phyloP scores from a whole-genome alignment of 2,113 vertebrate genomes.

The Uria lomvia region DNA sequence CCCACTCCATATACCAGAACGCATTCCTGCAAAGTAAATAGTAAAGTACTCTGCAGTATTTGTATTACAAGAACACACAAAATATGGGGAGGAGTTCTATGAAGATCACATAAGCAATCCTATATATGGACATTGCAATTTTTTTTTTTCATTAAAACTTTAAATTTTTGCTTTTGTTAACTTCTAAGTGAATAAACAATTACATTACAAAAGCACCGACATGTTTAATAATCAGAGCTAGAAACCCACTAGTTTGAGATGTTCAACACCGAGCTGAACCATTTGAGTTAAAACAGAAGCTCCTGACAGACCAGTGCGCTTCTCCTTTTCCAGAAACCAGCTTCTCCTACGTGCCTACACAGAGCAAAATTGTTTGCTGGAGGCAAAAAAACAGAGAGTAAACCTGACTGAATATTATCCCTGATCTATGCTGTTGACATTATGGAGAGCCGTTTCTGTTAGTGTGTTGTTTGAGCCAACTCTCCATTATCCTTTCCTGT shows the following conservation, averaged over 20 bases:
- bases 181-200: not conserved
- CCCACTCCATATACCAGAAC: not conserved
- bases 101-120: not conserved
- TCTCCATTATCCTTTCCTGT: not conserved
- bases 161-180: not conserved
- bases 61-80: not conserved
- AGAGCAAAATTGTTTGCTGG: not conserved
- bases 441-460: not conserved
- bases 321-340: not conserved
- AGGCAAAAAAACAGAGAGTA: not conserved
- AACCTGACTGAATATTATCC: not conserved
- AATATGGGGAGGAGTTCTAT: not conserved
- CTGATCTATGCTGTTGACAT: not conserved
- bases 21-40: not conserved
- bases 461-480: not conserved
- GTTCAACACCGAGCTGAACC: not conserved
- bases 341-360: not conserved
- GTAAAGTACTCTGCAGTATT: not conserved
- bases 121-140: not conserved
- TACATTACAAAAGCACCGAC: not conserved
- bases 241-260: not conserved
- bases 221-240: not conserved
- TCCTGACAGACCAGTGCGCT: not conserved
- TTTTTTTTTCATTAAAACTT: not conserved
- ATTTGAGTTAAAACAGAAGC: not conserved